Conservation (phyloP, 2,888 invertebrate species). For the Cerceris ruficornis region DNA sequence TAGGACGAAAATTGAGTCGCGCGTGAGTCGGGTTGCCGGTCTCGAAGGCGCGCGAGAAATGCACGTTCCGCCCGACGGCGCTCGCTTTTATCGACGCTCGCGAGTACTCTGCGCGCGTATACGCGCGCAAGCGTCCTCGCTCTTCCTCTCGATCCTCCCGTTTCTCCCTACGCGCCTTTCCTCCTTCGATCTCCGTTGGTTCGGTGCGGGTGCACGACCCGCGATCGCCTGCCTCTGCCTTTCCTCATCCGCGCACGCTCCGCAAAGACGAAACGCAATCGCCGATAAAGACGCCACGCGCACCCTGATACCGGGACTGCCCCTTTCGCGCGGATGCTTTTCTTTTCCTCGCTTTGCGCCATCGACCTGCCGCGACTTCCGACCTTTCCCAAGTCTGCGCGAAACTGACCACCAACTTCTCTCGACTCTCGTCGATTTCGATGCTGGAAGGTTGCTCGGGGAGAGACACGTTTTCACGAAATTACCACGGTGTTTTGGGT, state of each 20-base stretch:
- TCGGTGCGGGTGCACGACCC: conserved; percentile 10
- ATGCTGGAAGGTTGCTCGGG: neutral
- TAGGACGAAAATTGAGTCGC: neutral
- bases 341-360: conserved; percentile 45
- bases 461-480: neutral
- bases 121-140: conserved; percentile 60
- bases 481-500: neutral
- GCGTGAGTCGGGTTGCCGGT: conserved; percentile 67
- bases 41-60: conserved; percentile 76
- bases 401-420: conserved; percentile 5
- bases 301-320: conserved; percentile 41
- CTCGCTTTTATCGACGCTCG: conserved; percentile 77
- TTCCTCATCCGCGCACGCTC: conserved; percentile 2
- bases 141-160: neutral
- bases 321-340: conserved; percentile 54
- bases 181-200: neutral
- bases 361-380: conserved; percentile 58
- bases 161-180: neutral
- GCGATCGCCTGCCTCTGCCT: neutral
- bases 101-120: conserved; percentile 44
- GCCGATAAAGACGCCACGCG: conserved; percentile 51
- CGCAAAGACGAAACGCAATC: conserved; percentile 12
- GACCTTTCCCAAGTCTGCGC: conserved; percentile 51
- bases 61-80: conserved; percentile 71
- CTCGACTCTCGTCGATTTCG: neutral